These are phyloP conservation scores for Drosophila prolongata DNA, from an alignment of 2,888 invertebrate species.

Conservation along the genomic window DNA sequence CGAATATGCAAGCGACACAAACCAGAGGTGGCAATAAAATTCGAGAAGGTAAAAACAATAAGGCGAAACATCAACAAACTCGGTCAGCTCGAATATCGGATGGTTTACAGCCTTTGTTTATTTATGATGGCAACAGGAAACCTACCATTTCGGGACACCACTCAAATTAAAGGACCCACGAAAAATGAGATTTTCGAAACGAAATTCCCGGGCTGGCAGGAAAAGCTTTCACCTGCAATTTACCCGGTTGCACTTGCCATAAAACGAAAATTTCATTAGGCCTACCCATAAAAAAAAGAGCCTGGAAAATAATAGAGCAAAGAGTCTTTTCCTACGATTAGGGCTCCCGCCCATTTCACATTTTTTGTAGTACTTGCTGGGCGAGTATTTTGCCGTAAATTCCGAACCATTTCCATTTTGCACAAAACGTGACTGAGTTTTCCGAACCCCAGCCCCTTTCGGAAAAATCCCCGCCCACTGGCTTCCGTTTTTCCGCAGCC, in stretches of 20 bases:
- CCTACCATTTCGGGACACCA: constrained; percentile 19
- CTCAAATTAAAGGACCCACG: constrained; percentile 44
- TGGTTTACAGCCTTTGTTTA: constrained; percentile 46
- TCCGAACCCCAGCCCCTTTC: constrained; percentile 2
- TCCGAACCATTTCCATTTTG: constrained; percentile 58
- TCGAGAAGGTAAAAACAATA: neutral
- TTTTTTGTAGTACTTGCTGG: constrained; percentile 12
- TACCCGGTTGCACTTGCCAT: constrained; percentile 42
- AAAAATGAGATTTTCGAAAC: constrained; percentile 31
- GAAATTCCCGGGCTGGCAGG: neutral
- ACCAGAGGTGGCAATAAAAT: constrained; percentile 27
- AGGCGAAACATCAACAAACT: constrained; percentile 10
- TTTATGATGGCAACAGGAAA: constrained; percentile 32
- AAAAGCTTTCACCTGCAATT: constrained; percentile 57
- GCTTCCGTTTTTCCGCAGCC: constrained; percentile 22
- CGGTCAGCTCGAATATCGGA: constrained; percentile 31
- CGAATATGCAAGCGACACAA: constrained; percentile 14
- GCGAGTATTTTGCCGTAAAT: constrained; percentile 45
- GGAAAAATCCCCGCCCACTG: constrained; percentile 10
- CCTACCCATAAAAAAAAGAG: constrained; percentile 20
- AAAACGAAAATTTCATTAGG: constrained; percentile 54
- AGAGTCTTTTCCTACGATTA: constrained; percentile 39
- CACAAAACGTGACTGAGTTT: constrained; percentile 57
- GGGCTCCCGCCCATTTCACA: constrained; percentile 26
- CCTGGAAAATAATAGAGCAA: constrained; percentile 31